Evolutionary conservation across 2,888 invertebrate species (phyloP), one percentile per base, ranked within the genome.

Genomic region (Dicycla oo): DNA sequence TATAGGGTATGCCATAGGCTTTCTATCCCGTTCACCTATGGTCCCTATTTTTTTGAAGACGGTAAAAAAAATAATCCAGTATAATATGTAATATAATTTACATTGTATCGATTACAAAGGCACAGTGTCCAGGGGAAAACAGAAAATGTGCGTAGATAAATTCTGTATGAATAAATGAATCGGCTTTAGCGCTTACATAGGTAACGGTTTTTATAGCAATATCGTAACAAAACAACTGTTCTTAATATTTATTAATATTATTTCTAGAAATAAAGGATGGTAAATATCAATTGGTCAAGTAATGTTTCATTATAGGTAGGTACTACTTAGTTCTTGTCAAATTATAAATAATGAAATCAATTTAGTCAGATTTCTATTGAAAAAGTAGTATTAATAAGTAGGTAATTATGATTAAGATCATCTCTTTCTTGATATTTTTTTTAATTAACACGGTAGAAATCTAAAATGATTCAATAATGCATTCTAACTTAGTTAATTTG

Each of bases 31-130:
- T n/a, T n/a, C n/a, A n/a, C n/a, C n/a, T n/a, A n/a, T n/a, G n/a
- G n/a, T n/a, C n/a, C n/a, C n/a, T n/a, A n/a, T n/a, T n/a, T n/a
- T n/a, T n/a, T n/a, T n/a, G n/a, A n/a, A n/a, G n/a, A n/a, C n/a
- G n/a, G n/a, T n/a, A n/a, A n/a, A n/a, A n/a, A n/a, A n/a, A n/a
- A n/a, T n/a, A n/a, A n/a, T n/a, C n/a, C n/a, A n/a, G n/a, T n/a
- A n/a, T n/a, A n/a, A n/a, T n/a, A n/a, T n/a, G n/a, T n/a, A n/a
- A 2, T 45, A 63, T 30, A 40, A 34, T 54, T 77, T 76, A 58
- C 65, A 76, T 76, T 34, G 76, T 71, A 76, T 71, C 34, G 43
- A 66, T 77, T 54, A 66, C 20, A 49, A 56, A 54, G 38, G 5
- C 30, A 60, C 34, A 54, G 23, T 51, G 34, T 6, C 34, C 6